These are phyloP conservation scores for Sitta europaea DNA, from an alignment of 2,113 vertebrate genomes.

Conservation along the genomic window DNA sequence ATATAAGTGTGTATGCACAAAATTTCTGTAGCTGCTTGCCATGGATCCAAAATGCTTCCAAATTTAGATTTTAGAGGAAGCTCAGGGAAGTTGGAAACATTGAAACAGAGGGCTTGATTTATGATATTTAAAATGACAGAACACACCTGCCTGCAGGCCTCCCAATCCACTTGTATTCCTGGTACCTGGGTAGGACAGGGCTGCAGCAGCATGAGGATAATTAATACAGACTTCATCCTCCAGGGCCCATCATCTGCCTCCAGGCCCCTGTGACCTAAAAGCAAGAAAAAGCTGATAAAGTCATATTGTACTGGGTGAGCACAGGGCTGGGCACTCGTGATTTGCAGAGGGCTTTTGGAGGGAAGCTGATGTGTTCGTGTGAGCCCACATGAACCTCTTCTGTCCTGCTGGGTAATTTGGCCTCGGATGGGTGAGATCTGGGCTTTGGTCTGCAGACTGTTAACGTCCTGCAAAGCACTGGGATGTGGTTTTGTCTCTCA, in stretches of 20 bases:
- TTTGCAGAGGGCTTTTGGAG: background rate
- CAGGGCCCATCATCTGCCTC: background rate
- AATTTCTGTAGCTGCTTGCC: background rate
- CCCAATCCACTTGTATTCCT: background rate
- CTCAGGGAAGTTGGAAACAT: background rate
- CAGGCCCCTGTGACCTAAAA: constrained; percentile 32
- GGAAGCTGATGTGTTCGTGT: background rate
- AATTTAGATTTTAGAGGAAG: background rate
- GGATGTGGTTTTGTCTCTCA: background rate
- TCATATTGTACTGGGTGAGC: background rate
- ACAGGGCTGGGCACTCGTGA: background rate
- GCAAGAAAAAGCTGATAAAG: background rate
- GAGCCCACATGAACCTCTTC: background rate
- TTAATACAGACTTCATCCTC: constrained; percentile 40
- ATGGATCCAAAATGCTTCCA: background rate
- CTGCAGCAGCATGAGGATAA: constrained; percentile 36
- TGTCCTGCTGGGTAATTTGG: background rate
- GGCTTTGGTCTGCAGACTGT: background rate
- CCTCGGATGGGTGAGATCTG: background rate
- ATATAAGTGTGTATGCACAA: background rate
- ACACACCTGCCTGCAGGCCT: constrained; percentile 46
- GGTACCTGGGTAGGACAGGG: background rate
- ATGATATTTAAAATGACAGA: constrained; percentile 53
- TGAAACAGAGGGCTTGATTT: background rate
- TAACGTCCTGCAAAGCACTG: background rate